Conservation (phyloP, 2,113 vertebrate genomes). For the Himantopus leucocephalus region DNA sequence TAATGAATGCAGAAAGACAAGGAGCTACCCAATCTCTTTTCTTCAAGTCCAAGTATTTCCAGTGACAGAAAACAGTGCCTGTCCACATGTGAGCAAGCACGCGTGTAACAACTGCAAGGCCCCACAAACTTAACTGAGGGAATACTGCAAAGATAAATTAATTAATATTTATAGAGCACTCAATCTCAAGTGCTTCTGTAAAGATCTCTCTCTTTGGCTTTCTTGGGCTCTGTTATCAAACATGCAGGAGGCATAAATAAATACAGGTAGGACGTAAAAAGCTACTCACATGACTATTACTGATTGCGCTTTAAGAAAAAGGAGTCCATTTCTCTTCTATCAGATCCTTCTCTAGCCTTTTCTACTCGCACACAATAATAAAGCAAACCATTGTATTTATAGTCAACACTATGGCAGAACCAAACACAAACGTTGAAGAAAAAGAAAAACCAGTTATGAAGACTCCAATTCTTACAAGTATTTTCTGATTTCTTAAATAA, state of each 20-base stretch:
- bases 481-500: not conserved
- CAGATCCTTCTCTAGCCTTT: not conserved
- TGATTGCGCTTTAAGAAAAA: not conserved
- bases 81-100: not conserved
- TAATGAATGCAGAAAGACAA: not conserved
- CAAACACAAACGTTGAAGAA: not conserved
- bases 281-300: not conserved
- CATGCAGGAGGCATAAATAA: not conserved
- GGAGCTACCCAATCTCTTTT: not conserved
- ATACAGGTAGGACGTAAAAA: not conserved
- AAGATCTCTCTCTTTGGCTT: not conserved
- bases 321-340: not conserved
- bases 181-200: not conserved
- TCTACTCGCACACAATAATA: not conserved
- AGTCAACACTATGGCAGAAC: not conserved
- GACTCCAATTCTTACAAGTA: not conserved
- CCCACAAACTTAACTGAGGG: rapidly evolving
- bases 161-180: not conserved
- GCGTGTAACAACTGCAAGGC: not conserved
- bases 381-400: not conserved
- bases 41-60: not conserved
- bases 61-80: not conserved
- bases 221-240: not conserved
- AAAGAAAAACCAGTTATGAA: not conserved
- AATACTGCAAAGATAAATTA: not conserved